A percentile compares a stretch with the other conserved stretches of the same genome.
These are phyloP conservation scores for Nasua narica DNA, from an alignment of 2,797 vertebrate species.

Conservation along the genomic window DNA sequence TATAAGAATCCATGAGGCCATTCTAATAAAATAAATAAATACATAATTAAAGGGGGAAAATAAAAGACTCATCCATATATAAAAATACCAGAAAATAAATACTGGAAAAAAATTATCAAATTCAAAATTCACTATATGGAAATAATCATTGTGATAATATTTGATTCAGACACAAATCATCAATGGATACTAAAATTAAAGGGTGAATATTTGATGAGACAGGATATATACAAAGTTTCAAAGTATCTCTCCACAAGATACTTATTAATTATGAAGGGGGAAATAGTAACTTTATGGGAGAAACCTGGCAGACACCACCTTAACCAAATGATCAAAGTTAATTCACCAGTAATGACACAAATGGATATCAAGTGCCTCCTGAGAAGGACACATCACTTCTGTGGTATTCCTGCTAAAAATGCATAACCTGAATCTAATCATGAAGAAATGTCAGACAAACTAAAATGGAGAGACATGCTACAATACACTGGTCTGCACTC, in stretches of 20 bases:
- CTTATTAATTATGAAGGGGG: conserved; percentile 61
- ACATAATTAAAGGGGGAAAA: not conserved
- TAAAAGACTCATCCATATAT: not conserved
- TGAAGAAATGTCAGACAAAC: not conserved
- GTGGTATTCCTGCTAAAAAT: conserved; percentile 37
- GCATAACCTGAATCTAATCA: not conserved
- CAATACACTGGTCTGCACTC: not conserved
- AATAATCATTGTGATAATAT: not conserved
- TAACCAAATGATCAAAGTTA: conserved; percentile 56
- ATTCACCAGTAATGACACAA: conserved; percentile 35
- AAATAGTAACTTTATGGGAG: conserved; percentile 37
- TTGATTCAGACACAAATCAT: conserved; percentile 31
- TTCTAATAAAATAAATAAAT: not conserved
- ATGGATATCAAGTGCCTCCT: not conserved
- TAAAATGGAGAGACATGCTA: not conserved
- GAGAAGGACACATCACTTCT: not conserved
- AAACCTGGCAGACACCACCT: conserved; percentile 38
- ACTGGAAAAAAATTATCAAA: not conserved
- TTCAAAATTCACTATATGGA: not conserved
- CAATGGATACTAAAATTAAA: conserved; percentile 28
- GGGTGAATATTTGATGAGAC: conserved; percentile 48
- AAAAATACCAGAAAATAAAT: not conserved
- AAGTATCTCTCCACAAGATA: conserved; percentile 50
- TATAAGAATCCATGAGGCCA: not conserved
- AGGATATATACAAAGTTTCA: conserved; percentile 48